Percentiles rank a stretch among this genome's conserved stretches.
Evolutionary conservation across 2,113 vertebrate species (phyloP).

Genomic region (Bathybates hornii): DNA sequence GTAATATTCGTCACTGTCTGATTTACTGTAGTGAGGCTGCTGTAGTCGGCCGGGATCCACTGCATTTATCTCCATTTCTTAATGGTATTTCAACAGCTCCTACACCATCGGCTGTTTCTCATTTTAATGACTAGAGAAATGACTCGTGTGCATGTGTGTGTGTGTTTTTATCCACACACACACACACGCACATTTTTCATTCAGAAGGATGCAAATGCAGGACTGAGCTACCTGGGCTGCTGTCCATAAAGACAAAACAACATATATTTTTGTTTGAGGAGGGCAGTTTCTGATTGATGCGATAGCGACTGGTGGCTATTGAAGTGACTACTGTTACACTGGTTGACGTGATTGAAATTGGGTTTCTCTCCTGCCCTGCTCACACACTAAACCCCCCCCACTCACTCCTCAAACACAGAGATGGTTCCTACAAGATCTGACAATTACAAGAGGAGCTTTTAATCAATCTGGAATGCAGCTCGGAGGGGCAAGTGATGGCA

Average conservation of each 20-base stretch:
- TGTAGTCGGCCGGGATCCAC: conserved; percentile 55
- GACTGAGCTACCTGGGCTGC: conserved; percentile 12
- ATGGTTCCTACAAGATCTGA: conserved; percentile 60
- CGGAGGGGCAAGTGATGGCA: conserved; percentile 44
- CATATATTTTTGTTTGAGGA: conserved; percentile 26
- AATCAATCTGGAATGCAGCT: conserved; percentile 66
- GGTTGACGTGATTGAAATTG: conserved; percentile 55
- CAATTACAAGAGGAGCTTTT: conserved; percentile 71
- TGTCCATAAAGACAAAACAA: conserved; percentile 34
- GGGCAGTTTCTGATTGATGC: conserved; percentile 52
- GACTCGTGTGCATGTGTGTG: conserved; percentile 10
- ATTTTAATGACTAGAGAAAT: conserved; percentile 76
- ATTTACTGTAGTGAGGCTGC: conserved; percentile 67
- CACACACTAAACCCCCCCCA: neutral
- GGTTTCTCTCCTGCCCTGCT: conserved; percentile 23
- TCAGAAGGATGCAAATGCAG: neutral
- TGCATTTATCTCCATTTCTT: conserved; percentile 80
- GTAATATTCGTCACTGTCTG: conserved; percentile 74
- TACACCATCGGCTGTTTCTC: conserved; percentile 70
- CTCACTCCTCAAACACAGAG: conserved; percentile 9
- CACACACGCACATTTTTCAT: neutral
- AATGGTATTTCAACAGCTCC: conserved; percentile 78
- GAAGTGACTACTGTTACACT: conserved; percentile 49
- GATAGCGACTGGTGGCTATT: conserved; percentile 32
- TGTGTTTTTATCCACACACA: neutral